Conservation (phyloP, 2,888 invertebrate genomes). For the Dasysyrphus tricinctus region DNA sequence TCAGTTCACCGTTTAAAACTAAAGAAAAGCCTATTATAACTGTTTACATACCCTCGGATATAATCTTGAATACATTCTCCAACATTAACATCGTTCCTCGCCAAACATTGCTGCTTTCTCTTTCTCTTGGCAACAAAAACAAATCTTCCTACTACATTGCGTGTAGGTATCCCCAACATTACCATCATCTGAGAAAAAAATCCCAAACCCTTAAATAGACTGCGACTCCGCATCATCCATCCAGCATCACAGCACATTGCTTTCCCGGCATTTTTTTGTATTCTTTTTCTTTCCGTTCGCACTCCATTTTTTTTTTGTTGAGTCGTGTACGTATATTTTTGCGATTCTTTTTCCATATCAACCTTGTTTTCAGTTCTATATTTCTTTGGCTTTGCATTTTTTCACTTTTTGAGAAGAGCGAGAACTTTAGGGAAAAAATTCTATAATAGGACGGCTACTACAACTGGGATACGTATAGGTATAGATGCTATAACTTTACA, state of each 20-base stretch:
- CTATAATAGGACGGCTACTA: slow-evolving; percentile 50
- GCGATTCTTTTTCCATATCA: slow-evolving; percentile 1
- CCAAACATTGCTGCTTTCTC: slow-evolving; percentile 65
- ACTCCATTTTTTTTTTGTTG: slow-evolving; percentile 44
- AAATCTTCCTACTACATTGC: slow-evolving; percentile 7
- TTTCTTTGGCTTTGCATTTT: slow-evolving; percentile 64
- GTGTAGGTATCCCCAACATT: slow-evolving; percentile 31
- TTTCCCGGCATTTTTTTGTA: slow-evolving; percentile 31
- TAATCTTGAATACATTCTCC: slow-evolving; percentile 74
- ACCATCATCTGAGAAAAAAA: slow-evolving; percentile 1
- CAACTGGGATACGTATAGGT: neutral
- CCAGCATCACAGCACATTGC: slow-evolving; percentile 2
- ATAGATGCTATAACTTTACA: slow-evolving; percentile 2
- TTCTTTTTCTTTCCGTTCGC: slow-evolving; percentile 64
- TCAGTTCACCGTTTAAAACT: slow-evolving; percentile 73
- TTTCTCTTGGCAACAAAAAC: slow-evolving; percentile 14
- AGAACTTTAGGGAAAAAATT: slow-evolving; percentile 54
- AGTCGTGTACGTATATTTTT: neutral
- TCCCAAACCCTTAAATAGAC: slow-evolving; percentile 28
- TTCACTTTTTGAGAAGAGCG: slow-evolving; percentile 40
- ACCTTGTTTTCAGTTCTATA: slow-evolving; percentile 57
- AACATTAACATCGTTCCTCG: slow-evolving; percentile 70
- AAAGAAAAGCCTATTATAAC: slow-evolving; percentile 74
- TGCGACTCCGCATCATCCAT: slow-evolving; percentile 1
- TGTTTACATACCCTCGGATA: slow-evolving; percentile 75